Evolutionary conservation across 2,888 invertebrate species (phyloP).

Genomic region (Diaperis boleti): DNA sequence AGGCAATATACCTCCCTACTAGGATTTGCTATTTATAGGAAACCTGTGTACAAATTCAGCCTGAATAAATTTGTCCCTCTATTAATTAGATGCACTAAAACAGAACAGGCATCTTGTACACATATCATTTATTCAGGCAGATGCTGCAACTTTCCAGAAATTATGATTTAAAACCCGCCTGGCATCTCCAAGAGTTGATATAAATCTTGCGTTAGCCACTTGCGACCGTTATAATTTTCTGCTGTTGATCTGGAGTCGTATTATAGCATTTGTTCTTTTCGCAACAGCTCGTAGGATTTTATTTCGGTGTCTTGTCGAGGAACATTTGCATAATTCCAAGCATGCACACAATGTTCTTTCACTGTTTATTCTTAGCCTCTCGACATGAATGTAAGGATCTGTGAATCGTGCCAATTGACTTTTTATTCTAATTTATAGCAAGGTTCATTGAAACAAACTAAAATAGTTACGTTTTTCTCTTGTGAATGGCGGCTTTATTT

Average conservation of each 20-base stretch:
- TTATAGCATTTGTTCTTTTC: slow-evolving; percentile 25
- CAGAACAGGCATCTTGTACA: too few relatives aligned
- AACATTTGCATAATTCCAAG: slow-evolving; percentile 57
- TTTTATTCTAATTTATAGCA: slow-evolving; percentile 62
- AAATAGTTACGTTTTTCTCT: slow-evolving; percentile 45
- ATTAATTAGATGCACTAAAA: too few relatives aligned
- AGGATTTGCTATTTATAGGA: too few relatives aligned
- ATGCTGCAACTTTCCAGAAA: too few relatives aligned
- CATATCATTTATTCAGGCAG: too few relatives aligned
- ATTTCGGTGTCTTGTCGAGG: slow-evolving; percentile 35
- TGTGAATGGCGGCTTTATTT: slow-evolving; percentile 36
- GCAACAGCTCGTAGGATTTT: slow-evolving; percentile 28
- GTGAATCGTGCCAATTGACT: slow-evolving; percentile 61
- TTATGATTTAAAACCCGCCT: slow-evolving; percentile 2
- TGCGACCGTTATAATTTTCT: slow-evolving; percentile 14
- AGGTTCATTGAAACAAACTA: slow-evolving; percentile 61
- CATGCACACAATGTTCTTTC: slow-evolving; percentile 59
- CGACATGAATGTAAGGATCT: slow-evolving; percentile 54
- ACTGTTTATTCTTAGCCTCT: slow-evolving; percentile 52
- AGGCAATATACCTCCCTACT: too few relatives aligned
- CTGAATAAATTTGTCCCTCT: too few relatives aligned
- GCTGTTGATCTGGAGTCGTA: slow-evolving; percentile 16
- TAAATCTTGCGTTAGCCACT: slow-evolving; percentile 17
- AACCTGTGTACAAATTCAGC: too few relatives aligned
- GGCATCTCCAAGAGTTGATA: slow-evolving; percentile 3